Percentiles rank a stretch among this genome's conserved stretches.
phyloP scores from a whole-genome alignment of 2,113 vertebrate genomes.

The Atlantisia rogersi region DNA sequence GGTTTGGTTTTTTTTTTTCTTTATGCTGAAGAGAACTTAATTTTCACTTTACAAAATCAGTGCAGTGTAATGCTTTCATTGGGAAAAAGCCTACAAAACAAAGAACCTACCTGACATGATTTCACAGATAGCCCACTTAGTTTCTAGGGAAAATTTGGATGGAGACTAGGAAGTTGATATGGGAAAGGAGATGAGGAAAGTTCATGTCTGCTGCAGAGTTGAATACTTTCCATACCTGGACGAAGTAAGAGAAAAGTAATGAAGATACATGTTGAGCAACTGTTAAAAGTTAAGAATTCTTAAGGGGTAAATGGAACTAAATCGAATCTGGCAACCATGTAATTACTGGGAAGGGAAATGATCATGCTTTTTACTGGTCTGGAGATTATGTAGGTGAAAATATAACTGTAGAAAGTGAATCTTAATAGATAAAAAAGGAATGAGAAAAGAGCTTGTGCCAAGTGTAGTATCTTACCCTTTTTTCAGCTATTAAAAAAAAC shows the following conservation, averaged over 20 bases:
- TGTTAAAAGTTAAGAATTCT: slow-evolving; percentile 8
- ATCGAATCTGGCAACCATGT: slow-evolving; percentile 20
- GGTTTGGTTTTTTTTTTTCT: neutral
- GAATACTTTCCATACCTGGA: neutral
- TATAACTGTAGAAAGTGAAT: neutral
- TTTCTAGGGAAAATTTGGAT: neutral
- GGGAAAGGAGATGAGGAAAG: neutral
- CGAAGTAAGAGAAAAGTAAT: neutral
- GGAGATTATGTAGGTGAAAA: neutral
- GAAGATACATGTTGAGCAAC: neutral
- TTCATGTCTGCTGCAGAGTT: neutral
- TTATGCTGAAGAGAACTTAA: neutral
- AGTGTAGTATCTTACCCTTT: neutral
- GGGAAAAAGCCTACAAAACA: neutral
- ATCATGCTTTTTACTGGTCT: slow-evolving; percentile 10
- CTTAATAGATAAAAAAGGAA: neutral
- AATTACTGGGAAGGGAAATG: slow-evolving; percentile 2
- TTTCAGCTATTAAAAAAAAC: neutral
- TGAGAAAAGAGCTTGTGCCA: neutral
- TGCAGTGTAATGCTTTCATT: neutral
- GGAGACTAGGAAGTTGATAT: neutral
- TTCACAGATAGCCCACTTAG: neutral
- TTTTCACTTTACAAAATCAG: neutral
- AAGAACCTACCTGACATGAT: neutral
- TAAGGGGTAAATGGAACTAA: slow-evolving; percentile 1